Conservation (phyloP, 2,113 vertebrate genomes). For the Turnix velox region DNA sequence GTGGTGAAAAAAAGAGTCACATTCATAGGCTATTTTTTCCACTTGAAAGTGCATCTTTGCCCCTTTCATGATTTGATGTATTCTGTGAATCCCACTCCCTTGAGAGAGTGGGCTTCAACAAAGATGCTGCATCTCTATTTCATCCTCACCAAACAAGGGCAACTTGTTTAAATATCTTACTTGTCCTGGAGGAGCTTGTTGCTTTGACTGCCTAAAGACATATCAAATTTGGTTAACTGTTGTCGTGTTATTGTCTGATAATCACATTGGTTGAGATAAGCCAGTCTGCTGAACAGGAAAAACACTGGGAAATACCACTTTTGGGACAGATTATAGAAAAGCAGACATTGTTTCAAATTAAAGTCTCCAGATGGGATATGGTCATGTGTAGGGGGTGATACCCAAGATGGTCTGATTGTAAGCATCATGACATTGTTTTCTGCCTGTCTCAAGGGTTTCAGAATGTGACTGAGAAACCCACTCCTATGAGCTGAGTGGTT, state of each 20-base stretch:
- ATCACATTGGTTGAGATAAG: constrained; percentile 13
- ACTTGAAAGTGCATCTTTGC: constrained; percentile 65
- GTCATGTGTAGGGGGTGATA: neutral
- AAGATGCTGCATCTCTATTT: constrained; percentile 59
- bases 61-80: constrained; percentile 19
- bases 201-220: constrained; percentile 9
- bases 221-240: constrained; percentile 4
- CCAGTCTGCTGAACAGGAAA: constrained; percentile 1
- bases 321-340: neutral
- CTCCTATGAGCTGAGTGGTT: neutral
- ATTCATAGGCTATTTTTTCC: neutral
- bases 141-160: constrained; percentile 43
- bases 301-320: constrained; percentile 11
- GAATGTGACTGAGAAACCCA: neutral
- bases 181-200: neutral
- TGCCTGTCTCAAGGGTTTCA: neutral
- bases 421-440: neutral
- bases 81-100: constrained; percentile 28
- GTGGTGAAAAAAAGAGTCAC: neutral
- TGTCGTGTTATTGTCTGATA: neutral
- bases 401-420: neutral
- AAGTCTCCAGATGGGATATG: neutral
- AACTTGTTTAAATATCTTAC: constrained; percentile 38
- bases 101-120: constrained; percentile 14
- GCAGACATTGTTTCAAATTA: neutral